These are phyloP conservation scores for Rhinopomastus cyanomelas DNA, from an alignment of 2,113 vertebrate species.

Conservation along the genomic window DNA sequence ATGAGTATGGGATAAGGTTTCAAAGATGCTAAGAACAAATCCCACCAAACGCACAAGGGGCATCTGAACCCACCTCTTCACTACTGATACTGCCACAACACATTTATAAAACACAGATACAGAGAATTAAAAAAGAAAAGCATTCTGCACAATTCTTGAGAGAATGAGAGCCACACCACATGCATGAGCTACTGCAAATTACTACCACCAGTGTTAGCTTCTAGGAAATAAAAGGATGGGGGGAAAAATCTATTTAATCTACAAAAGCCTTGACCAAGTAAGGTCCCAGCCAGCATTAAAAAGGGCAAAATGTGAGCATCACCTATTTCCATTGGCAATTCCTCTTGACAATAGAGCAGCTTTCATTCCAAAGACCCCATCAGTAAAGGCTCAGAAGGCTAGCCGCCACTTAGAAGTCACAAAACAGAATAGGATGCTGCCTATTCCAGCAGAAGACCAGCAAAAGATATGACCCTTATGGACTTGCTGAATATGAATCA, in stretches of 20 bases:
- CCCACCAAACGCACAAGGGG: neutral
- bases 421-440: neutral
- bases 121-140: neutral
- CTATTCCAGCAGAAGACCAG: neutral
- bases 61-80: neutral
- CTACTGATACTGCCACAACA: accelerated
- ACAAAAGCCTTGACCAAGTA: neutral
- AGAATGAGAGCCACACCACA: neutral
- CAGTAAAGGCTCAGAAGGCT: neutral
- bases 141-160: neutral
- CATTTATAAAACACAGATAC: neutral
- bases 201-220: neutral
- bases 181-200: neutral
- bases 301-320: neutral
- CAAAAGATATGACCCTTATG: neutral
- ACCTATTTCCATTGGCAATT: neutral
- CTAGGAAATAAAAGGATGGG: neutral
- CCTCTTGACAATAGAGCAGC: neutral
- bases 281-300: neutral
- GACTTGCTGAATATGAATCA: neutral
- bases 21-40: neutral
- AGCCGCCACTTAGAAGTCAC: neutral
- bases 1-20: neutral
- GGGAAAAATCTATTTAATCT: neutral
- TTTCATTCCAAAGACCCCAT: neutral